These are phyloP conservation scores for Dyspetes luteomarginatus DNA, from an alignment of 2,888 invertebrate genomes.

Conservation along the genomic window DNA sequence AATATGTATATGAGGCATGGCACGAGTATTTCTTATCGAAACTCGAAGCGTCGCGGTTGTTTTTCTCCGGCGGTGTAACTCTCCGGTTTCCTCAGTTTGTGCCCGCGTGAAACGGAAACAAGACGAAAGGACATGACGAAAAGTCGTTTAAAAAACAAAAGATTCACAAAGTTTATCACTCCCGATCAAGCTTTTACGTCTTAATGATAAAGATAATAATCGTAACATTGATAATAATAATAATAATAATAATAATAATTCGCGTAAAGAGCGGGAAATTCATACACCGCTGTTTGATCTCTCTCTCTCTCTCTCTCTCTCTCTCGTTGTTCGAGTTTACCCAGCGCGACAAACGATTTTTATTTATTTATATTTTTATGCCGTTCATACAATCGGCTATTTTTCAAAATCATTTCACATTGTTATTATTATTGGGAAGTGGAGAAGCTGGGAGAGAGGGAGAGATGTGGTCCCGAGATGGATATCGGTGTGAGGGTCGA, in stretches of 20 bases:
- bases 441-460: slow-evolving; percentile 10
- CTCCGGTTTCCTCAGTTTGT: slow-evolving; percentile 40
- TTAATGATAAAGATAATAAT: not conserved
- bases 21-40: slow-evolving; percentile 20
- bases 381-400: too few species aligned
- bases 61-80: too few species aligned
- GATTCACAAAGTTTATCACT: not conserved
- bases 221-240: too few species aligned
- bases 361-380: too few species aligned
- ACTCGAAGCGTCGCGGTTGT: slow-evolving; percentile 18
- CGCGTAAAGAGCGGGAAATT: too few species aligned
- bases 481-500: slow-evolving; percentile 63
- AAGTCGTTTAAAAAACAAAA: not conserved
- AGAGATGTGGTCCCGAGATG: slow-evolving; percentile 44
- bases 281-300: too few species aligned
- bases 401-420: not conserved
- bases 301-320: too few species aligned
- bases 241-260: too few species aligned
- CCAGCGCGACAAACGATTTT: too few species aligned
- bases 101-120: slow-evolving; percentile 56
- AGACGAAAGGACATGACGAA: slow-evolving; percentile 58
- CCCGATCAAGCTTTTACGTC: not conserved
- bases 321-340: too few species aligned
- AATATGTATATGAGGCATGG: not conserved
- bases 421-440: not conserved